A percentile compares a stretch with the other conserved stretches of the same genome.
These are phyloP conservation scores for Hylaeus anthracinus DNA, from an alignment of 1,140 invertebrate species.

Conservation along the genomic window DNA sequence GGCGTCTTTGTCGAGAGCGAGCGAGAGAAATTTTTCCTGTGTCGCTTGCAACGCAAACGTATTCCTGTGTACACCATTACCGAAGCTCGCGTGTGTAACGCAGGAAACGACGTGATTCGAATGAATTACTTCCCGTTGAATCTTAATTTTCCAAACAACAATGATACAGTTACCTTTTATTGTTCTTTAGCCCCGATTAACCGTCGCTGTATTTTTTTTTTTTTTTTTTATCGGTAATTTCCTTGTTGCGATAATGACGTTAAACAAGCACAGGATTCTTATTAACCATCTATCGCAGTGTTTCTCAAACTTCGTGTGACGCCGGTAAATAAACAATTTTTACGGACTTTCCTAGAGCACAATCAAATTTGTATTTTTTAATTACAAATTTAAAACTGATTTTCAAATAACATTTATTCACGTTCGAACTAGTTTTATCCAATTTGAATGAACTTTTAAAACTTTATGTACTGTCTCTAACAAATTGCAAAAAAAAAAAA, in stretches of 20 bases:
- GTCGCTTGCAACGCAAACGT: neutral
- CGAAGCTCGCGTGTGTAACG: constrained; percentile 10
- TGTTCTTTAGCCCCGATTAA: neutral
- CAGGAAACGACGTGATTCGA: constrained; percentile 26
- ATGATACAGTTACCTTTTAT: neutral
- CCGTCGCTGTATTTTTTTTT: neutral
- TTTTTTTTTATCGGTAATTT: neutral
- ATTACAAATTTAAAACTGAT: no score
- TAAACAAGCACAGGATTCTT: neutral
- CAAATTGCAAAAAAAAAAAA: no score
- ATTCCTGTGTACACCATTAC: neutral
- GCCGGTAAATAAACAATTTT: no score
- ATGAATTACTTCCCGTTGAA: constrained; percentile 24
- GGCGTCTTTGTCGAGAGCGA: neutral
- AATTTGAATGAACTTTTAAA: no score
- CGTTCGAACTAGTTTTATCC: no score
- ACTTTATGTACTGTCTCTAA: no score
- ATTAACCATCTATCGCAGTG: neutral
- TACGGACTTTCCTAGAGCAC: no score
- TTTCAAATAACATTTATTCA: no score
- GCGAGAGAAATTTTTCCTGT: neutral
- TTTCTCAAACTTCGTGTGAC: no score
- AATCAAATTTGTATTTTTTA: no score
- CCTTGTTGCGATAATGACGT: neutral
- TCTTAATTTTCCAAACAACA: constrained; percentile 27